These are phyloP conservation scores for Tribolium castaneum DNA, from an alignment of 1,140 invertebrate species.

Conservation along the genomic window DNA sequence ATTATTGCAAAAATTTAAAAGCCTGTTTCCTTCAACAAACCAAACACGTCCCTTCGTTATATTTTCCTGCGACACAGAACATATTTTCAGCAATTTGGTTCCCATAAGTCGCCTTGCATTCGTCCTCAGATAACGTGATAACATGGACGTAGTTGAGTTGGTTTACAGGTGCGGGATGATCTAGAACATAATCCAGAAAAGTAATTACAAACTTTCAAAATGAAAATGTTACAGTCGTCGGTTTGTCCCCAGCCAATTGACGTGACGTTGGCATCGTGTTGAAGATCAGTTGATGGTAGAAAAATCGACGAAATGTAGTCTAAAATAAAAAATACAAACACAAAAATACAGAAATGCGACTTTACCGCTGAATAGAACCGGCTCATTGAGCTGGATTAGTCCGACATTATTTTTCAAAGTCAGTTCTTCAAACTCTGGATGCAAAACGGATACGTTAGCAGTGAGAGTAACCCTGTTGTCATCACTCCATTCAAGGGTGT, in stretches of 20 bases:
- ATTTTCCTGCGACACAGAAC: constrained; percentile 5
- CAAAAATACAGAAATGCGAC: neutral
- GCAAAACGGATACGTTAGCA: neutral
- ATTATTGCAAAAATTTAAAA: neutral
- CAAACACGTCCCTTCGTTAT: constrained; percentile 7
- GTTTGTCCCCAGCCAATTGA: constrained; percentile 9
- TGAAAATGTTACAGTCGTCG: neutral
- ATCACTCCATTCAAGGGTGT: neutral
- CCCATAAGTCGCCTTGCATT: neutral
- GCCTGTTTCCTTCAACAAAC: neutral
- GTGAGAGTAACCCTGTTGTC: neutral
- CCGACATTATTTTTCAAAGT: constrained; percentile 3
- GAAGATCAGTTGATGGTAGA: neutral
- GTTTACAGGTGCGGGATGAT: neutral
- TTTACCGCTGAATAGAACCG: neutral
- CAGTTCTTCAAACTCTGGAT: neutral
- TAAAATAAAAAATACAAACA: neutral
- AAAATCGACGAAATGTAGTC: neutral
- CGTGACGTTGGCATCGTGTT: neutral
- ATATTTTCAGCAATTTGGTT: constrained; percentile 4
- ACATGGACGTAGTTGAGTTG: neutral
- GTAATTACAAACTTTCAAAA: neutral
- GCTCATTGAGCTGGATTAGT: neutral
- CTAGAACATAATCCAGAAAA: neutral
- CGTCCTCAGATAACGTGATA: neutral